A percentile compares a stretch with the other conserved stretches of the same genome.
Conservation (phyloP, 2,888 invertebrate species). For the Hermodice carunculata region DNA sequence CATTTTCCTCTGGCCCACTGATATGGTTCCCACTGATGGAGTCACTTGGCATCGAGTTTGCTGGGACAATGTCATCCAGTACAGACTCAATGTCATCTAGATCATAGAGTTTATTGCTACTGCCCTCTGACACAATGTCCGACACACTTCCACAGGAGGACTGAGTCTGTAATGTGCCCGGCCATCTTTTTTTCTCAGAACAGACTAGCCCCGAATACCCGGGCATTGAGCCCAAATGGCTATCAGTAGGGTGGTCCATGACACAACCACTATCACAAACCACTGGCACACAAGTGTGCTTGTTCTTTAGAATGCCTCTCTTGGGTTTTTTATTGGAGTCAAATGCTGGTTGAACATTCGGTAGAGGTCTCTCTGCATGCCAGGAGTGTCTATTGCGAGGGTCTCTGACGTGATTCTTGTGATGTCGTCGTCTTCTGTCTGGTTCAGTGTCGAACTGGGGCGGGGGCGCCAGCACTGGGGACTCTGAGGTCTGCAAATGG, state of each 20-base stretch:
- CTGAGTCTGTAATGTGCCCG: too few species aligned
- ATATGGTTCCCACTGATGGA: background rate
- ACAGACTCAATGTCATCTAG: conserved; percentile 25
- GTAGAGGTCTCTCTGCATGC: background rate
- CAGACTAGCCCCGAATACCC: too few species aligned
- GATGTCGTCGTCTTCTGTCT: background rate
- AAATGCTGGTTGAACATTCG: conserved; percentile 38
- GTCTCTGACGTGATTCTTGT: background rate
- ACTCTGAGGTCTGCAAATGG: too few species aligned
- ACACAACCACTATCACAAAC: conserved; percentile 58
- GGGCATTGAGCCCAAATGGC: too few species aligned
- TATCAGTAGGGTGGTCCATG: too few species aligned
- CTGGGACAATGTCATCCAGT: conserved; percentile 7
- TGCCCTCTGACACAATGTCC: too few species aligned
- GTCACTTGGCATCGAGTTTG: background rate
- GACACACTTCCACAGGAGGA: background rate
- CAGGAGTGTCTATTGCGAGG: background rate
- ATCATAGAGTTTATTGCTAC: conserved; percentile 12
- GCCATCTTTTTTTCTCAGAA: too few species aligned
- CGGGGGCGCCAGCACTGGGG: too few species aligned
- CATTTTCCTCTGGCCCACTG: too few species aligned
- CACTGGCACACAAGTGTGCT: conserved; percentile 48
- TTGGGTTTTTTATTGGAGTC: conserved; percentile 59
- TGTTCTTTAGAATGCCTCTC: conserved; percentile 59
- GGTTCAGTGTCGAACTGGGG: background rate